Conservation (phyloP, 2,888 invertebrate genomes). For the Brachyopa scutellaris region DNA sequence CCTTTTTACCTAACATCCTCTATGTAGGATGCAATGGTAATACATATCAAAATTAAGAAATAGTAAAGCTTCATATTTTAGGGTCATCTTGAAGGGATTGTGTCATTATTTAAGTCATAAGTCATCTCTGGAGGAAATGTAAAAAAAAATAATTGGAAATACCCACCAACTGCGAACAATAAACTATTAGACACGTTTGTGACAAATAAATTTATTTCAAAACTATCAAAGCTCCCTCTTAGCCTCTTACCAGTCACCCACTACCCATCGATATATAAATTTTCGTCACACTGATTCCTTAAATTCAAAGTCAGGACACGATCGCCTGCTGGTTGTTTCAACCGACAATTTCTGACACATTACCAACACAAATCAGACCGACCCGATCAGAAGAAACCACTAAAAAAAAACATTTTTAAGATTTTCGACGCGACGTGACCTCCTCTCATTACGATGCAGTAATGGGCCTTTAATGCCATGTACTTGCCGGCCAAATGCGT, state of each 20-base stretch:
- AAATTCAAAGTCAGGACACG: constrained; percentile 47
- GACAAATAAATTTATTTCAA: constrained; percentile 45
- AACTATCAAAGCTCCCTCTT: constrained; percentile 13
- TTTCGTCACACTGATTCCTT: too few relatives aligned
- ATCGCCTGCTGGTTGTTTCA: constrained; percentile 43
- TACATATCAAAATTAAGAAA: too few relatives aligned
- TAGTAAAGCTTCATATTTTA: too few relatives aligned
- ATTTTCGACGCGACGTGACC: constrained; percentile 62
- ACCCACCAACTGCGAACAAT: too few relatives aligned
- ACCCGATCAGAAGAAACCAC: constrained; percentile 36
- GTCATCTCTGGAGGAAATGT: too few relatives aligned
- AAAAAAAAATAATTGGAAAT: too few relatives aligned
- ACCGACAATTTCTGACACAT: constrained; percentile 72
- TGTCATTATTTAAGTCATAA: too few relatives aligned
- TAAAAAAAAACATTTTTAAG: constrained; percentile 48
- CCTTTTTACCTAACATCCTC: too few relatives aligned
- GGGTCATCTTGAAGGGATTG: too few relatives aligned
- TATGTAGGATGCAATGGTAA: too few relatives aligned
- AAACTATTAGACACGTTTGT: too few relatives aligned
- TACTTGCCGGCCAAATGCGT: constrained; percentile 65
- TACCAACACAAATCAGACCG: constrained; percentile 67
- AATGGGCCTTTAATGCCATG: constrained; percentile 67
- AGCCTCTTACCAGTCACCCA: constrained; percentile 21
- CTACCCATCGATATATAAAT: too few relatives aligned
- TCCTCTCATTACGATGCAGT: constrained; percentile 61